phyloP scores from a whole-genome alignment of 2,113 vertebrate genomes.

The Amazona vittata region DNA sequence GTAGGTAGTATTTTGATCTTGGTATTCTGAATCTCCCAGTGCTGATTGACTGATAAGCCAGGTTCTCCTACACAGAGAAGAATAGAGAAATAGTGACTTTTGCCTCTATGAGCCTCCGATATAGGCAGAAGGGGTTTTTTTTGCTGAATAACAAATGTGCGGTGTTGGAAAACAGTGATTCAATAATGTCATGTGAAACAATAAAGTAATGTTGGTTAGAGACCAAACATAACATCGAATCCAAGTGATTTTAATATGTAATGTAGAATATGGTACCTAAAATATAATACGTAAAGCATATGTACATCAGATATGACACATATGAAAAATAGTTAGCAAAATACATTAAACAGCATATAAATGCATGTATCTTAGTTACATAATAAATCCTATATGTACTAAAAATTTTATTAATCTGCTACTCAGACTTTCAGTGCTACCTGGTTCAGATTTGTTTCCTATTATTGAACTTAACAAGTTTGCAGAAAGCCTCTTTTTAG shows the following conservation, averaged over 20 bases:
- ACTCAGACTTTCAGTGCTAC: background rate
- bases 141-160: background rate
- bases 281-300: constrained; percentile 57
- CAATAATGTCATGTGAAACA: background rate
- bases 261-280: constrained; percentile 49
- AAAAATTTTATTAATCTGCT: background rate
- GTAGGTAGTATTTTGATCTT: background rate
- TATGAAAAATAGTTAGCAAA: constrained; percentile 66
- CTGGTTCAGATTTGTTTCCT: background rate
- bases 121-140: rapidly evolving
- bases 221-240: background rate
- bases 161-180: background rate
- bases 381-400: background rate
- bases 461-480: background rate
- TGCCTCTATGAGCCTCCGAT: background rate
- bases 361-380: constrained; percentile 20
- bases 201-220: background rate
- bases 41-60: background rate
- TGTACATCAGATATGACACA: constrained; percentile 38
- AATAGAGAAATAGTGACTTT: background rate
- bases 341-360: constrained; percentile 32
- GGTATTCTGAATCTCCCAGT: background rate
- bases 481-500: background rate
- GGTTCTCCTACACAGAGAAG: background rate
- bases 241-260: constrained; percentile 58